A percentile compares a stretch with the other conserved stretches of the same genome.
Evolutionary conservation across 2,797 vertebrate genomes (phyloP).

Genomic region (Falco novaeseelandiae): DNA sequence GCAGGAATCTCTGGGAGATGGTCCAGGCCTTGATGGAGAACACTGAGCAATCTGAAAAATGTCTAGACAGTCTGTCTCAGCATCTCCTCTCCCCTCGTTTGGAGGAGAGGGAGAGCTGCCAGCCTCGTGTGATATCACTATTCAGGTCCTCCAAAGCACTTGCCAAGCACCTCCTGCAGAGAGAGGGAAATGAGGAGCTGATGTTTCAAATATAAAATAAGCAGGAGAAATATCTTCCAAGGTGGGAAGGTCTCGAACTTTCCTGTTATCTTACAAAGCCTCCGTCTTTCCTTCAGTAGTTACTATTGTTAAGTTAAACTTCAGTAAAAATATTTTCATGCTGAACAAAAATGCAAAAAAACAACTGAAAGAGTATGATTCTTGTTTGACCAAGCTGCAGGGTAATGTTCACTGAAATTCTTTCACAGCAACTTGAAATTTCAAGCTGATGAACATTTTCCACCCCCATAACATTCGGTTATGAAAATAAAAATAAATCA

Average conservation of each 20-base stretch:
- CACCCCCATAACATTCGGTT: neutral
- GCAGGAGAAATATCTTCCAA: slow-evolving; percentile 9
- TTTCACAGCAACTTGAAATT: neutral
- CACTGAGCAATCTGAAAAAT: slow-evolving; percentile 69
- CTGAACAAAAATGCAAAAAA: neutral
- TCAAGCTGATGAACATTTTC: slow-evolving; percentile 20
- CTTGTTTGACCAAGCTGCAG: neutral
- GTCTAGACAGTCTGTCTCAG: slow-evolving; percentile 74
- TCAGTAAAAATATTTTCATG: neutral
- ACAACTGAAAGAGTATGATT: neutral
- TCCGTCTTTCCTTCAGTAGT: neutral
- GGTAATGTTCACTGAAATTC: neutral
- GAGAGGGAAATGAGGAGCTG: slow-evolving; percentile 45
- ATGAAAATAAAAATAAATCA: neutral
- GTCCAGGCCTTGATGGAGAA: slow-evolving; percentile 65
- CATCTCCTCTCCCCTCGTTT: slow-evolving; percentile 52
- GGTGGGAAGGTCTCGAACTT: slow-evolving; percentile 26
- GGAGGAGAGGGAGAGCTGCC: slow-evolving; percentile 62
- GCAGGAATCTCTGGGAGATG: slow-evolving; percentile 68
- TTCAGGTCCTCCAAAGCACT: slow-evolving; percentile 58
- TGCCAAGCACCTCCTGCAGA: slow-evolving; percentile 66
- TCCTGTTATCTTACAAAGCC: neutral
- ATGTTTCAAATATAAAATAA: slow-evolving; percentile 47
- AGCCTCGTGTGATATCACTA: slow-evolving; percentile 59
- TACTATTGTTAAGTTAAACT: neutral